Conservation (phyloP, 2,888 invertebrate genomes). For the Tortrix viridana region DNA sequence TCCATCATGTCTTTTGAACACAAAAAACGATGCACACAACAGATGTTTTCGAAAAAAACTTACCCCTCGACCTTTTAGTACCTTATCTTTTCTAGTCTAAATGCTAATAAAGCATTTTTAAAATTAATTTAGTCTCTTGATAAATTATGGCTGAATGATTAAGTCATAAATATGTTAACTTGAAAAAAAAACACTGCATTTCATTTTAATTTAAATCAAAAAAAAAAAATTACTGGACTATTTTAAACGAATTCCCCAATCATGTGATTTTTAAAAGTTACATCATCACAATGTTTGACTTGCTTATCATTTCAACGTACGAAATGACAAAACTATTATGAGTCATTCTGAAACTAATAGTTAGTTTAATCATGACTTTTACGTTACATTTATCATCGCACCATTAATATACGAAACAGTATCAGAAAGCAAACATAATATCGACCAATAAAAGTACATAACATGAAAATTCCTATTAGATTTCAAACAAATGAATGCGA, state of each 20-base stretch:
- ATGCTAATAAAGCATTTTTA: slow-evolving; percentile 72
- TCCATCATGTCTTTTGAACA: slow-evolving; percentile 84
- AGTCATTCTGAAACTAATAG: too few relatives aligned
- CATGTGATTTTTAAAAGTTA: slow-evolving; percentile 6
- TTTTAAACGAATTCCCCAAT: neutral
- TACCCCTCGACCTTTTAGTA: slow-evolving; percentile 70
- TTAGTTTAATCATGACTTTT: too few relatives aligned
- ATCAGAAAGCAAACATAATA: slow-evolving; percentile 81
- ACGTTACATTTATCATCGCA: slow-evolving; percentile 51
- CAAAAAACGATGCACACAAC: slow-evolving; percentile 80
- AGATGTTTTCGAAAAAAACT: slow-evolving; percentile 80
- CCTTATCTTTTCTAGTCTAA: slow-evolving; percentile 72
- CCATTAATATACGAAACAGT: slow-evolving; percentile 71
- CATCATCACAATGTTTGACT: too few relatives aligned
- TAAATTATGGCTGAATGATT: slow-evolving; percentile 30
- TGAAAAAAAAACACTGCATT: slow-evolving; percentile 7
- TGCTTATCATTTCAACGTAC: neutral
- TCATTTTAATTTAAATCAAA: neutral
- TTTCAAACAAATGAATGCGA: slow-evolving; percentile 81
- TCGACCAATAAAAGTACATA: slow-evolving; percentile 80
- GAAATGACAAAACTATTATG: neutral
- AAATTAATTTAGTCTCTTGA: slow-evolving; percentile 31
- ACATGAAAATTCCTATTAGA: slow-evolving; percentile 84
- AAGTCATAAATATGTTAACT: slow-evolving; percentile 23
- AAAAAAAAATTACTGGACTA: neutral